Evolutionary conservation across 2,888 invertebrate genomes (phyloP), one percentile per base, ranked within the genome.

Genomic region (Ochropleura leucogaster): DNA sequence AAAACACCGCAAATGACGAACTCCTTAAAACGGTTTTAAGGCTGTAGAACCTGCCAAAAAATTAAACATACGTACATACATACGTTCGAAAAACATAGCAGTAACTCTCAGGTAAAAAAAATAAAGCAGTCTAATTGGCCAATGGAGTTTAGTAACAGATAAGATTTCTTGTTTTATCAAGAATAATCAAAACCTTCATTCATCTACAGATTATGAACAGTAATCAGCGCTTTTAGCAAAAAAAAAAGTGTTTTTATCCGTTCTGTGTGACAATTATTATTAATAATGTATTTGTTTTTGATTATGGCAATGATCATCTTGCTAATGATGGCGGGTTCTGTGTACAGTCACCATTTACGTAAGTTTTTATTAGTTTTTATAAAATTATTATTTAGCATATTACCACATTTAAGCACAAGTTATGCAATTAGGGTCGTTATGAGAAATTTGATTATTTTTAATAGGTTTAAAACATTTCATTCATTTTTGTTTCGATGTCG

Each of bases 231-330:
- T 67, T 46, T 46, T 14, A 46, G 6, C 42, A 3, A 12, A 12
- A 44, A 12, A 12, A 44, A 40, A 44, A 49, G 44, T 14, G 3
- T 64, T 20, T 16, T 57, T 14, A 9, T 30, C 42, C 3, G 3
- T 3, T 7, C 30, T 42, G 46, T 53, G 1, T 12, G 14, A 12
- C 10, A 14, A 16, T 18, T 14, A 46, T 12, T 20, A 12, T 2
- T 9, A 14, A 46, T 49, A 44, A 83, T 79, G 77, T 65, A n/a
- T 42, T 16, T 79, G 14, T 65, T 83, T 12, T 0, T 79, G 0
- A 18, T 63, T 18, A 12, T 83, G 49, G 0, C 40, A 8, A 10
- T 9, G 0, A 14, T 71, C 4, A 12, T 68, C 7, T 14, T 79
- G 16, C 0, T 62, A 10, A 6, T 79, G 51, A 40, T 79, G 14